These are phyloP conservation scores for Metopolophium dirhodum DNA, from an alignment of 1,140 invertebrate genomes.

Conservation along the genomic window DNA sequence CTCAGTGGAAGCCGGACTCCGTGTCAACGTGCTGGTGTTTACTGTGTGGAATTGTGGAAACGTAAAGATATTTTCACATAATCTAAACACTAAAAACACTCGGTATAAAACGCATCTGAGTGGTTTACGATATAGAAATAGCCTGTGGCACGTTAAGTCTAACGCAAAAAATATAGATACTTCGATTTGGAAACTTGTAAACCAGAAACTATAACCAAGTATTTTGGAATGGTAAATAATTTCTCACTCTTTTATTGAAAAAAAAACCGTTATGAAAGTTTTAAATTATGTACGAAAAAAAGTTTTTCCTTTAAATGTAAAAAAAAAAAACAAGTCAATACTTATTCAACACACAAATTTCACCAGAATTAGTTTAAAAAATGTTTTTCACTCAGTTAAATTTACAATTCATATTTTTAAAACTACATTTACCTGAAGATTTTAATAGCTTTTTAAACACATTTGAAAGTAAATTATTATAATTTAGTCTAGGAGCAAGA, in stretches of 20 bases:
- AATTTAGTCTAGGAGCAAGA: background rate
- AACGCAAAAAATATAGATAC: background rate
- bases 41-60: background rate
- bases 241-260: background rate
- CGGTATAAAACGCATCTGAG: background rate
- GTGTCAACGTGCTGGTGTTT: background rate
- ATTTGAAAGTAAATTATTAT: background rate
- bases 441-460: background rate
- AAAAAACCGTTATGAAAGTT: background rate
- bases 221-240: background rate
- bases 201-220: background rate
- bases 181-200: background rate
- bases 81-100: background rate
- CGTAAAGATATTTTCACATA: background rate
- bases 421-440: background rate
- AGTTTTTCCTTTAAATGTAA: background rate
- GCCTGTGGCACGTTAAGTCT: background rate
- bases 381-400: background rate
- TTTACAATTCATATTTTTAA: conserved; percentile 7
- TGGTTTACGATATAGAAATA: background rate
- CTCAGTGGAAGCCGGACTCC: background rate
- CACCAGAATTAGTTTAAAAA: background rate
- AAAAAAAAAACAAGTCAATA: background rate
- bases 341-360: background rate
- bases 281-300: background rate